Base-by-base conservation (phyloP, 2,113 vertebrate species). In the Malurus elegans region DNA sequence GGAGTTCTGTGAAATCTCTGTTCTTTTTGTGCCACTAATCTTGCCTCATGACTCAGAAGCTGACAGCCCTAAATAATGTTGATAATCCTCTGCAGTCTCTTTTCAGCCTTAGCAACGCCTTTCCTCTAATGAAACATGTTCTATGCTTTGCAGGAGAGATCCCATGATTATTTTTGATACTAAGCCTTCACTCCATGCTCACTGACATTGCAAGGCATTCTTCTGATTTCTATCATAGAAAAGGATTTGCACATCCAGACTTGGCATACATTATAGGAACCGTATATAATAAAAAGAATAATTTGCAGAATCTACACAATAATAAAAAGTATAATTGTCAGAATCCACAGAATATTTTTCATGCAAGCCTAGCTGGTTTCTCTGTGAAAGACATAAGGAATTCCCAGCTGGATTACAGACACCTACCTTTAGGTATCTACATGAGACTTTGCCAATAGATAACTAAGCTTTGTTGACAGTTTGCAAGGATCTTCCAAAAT, bases 11-110 rank as follows among this genome's bases (percentile, higher is more conserved):
- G 79, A 91, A 90, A 89, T 86, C 67, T 93, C 70, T 87, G 51
- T 79, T 91, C 88, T 90, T 93, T 93, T 72, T 89, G 67, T 64
- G 57, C 73, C 0, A 0, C 53, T 94, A 91, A 97, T 97, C 85
- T 93, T 87, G 36, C 86, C 54, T 93, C 75, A 78, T 88, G 92
- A 92, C 70, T 92, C 92, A 96, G 75, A 92, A 58, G 34, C 61
- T 92, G 81, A 94, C 90, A 90, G 66, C 42, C 16, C 71, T 91
- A 93, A 94, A 84, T 88, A 92, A 81, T 71, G 20, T 82, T 84
- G 57, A 86, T 92, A 94, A 95, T 89, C 51, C 66, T 90, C 73
- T 86, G 88, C 44, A 72, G 73, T 79, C 64, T 70, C 53, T 92
- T 91, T 69, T 70, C 70, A 86, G 62, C 56, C 25, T 80, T 38